Percentiles rank a stretch among this genome's conserved stretches.
phyloP scores from a whole-genome alignment of 2,888 invertebrate species.

The Ernsta delagoae region DNA sequence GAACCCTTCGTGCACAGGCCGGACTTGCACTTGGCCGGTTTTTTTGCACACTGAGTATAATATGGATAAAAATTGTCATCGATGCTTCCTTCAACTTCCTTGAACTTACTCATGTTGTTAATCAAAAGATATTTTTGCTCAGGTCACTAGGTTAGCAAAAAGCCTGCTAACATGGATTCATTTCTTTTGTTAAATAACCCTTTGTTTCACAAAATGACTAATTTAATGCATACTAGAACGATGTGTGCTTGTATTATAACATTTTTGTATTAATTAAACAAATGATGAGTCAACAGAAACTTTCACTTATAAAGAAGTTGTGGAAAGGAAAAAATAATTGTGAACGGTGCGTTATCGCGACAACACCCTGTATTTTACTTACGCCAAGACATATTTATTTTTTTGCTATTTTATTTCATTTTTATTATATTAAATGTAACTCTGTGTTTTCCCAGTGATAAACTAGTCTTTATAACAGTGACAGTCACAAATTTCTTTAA shows the following conservation, averaged over 20 bases:
- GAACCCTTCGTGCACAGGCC: too few species aligned
- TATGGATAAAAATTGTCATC: too few species aligned
- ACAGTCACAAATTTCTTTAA: background rate
- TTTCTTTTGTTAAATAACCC: constrained; percentile 40
- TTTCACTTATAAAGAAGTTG: constrained; percentile 61
- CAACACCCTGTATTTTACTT: constrained; percentile 22
- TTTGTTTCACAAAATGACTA: constrained; percentile 55
- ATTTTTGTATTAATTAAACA: constrained; percentile 47
- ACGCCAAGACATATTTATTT: background rate
- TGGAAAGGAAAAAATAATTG: constrained; percentile 1
- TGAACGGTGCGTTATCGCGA: background rate
- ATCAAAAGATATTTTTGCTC: constrained; percentile 13
- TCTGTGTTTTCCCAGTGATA: constrained; percentile 23
- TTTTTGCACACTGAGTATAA: too few species aligned
- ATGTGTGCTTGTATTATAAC: background rate
- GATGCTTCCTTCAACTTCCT: too few species aligned
- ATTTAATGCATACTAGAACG: constrained; percentile 52
- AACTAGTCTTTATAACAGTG: background rate
- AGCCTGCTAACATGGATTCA: constrained; percentile 36
- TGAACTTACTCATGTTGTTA: too few species aligned
- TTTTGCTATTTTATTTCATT: background rate
- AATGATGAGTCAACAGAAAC: constrained; percentile 59
- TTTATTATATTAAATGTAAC: constrained; percentile 5
- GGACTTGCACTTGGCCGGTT: too few species aligned
- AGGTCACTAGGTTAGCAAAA: constrained; percentile 43